Evolutionary conservation across 2,113 vertebrate genomes (phyloP).

Genomic region (Suncus etruscus): DNA sequence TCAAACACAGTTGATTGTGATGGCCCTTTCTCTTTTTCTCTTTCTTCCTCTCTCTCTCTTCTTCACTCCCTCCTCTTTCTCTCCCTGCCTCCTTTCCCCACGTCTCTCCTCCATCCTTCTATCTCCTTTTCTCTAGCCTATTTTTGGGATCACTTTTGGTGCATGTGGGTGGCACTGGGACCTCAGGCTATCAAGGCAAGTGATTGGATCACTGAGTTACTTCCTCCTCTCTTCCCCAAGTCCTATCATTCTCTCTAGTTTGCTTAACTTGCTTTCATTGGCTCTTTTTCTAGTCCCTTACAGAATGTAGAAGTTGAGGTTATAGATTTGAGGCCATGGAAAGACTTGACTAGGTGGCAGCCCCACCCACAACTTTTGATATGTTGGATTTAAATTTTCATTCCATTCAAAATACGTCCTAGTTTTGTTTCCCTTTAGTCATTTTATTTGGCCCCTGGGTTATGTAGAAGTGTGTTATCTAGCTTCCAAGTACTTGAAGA

Average conservation of each 20-base stretch:
- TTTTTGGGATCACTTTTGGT: too few relatives aligned
- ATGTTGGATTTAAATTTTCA: conserved; percentile 33
- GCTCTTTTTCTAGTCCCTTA: background rate
- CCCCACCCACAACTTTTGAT: conserved; percentile 34
- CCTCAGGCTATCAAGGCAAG: too few relatives aligned
- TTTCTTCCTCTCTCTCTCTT: too few relatives aligned
- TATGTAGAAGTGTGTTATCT: conserved; percentile 64
- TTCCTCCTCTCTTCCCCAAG: background rate
- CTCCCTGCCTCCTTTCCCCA: too few relatives aligned
- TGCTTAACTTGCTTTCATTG: background rate
- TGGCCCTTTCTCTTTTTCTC: too few relatives aligned
- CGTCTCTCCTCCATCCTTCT: too few relatives aligned
- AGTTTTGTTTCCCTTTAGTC: conserved; percentile 3
- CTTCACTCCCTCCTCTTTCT: too few relatives aligned
- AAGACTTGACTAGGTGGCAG: background rate
- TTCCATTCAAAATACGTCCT: conserved; percentile 35
- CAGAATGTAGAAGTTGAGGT: background rate
- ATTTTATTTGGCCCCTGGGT: conserved; percentile 42
- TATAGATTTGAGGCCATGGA: conserved; percentile 8
- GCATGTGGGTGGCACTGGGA: too few relatives aligned
- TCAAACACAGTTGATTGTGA: too few relatives aligned
- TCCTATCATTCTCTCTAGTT: conserved; percentile 19
- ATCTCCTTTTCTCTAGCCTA: too few relatives aligned
- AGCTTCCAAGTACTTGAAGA: conserved; percentile 57
- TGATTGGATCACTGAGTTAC: too few relatives aligned